A percentile compares a stretch with the other conserved stretches of the same genome.
phyloP scores from a whole-genome alignment of 2,888 invertebrate genomes.

The Zelleria hepariella region DNA sequence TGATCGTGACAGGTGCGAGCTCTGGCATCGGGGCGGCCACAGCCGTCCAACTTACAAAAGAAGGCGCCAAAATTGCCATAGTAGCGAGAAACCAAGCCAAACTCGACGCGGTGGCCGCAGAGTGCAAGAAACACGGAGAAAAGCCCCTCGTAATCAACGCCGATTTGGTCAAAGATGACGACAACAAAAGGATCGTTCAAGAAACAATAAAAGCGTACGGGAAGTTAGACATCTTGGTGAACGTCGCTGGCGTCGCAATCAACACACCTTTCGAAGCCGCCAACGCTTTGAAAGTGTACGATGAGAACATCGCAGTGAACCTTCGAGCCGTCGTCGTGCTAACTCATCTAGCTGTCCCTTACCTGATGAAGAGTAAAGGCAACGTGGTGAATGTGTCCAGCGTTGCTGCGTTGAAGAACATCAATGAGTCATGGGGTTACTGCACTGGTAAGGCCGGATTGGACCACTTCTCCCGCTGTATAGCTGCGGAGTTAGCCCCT shows the following conservation, averaged over 20 bases:
- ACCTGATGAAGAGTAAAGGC: slow-evolving; percentile 53
- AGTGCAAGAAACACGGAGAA: slow-evolving; percentile 10
- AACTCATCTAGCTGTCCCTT: slow-evolving; percentile 64
- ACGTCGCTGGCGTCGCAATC: slow-evolving; percentile 69
- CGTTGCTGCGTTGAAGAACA: slow-evolving; percentile 53
- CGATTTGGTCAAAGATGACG: slow-evolving; percentile 35
- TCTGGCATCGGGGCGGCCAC: slow-evolving; percentile 9
- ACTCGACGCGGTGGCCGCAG: slow-evolving; percentile 25
- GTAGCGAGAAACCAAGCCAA: slow-evolving; percentile 4
- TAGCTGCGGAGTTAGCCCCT: slow-evolving; percentile 55
- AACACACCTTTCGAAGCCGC: slow-evolving; percentile 58
- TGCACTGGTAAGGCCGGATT: slow-evolving; percentile 71
- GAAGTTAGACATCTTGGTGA: slow-evolving; percentile 44
- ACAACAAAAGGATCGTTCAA: slow-evolving; percentile 34
- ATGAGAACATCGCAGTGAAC: slow-evolving; percentile 68
- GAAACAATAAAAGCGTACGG: slow-evolving; percentile 37
- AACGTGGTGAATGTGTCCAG: slow-evolving; percentile 73
- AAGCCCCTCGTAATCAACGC: slow-evolving; percentile 22
- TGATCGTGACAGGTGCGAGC: slow-evolving; percentile 7
- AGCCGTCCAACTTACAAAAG: not conserved
- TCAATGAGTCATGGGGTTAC: slow-evolving; percentile 46
- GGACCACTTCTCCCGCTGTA: slow-evolving; percentile 72
- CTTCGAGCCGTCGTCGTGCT: slow-evolving; percentile 41
- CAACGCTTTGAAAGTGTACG: slow-evolving; percentile 53
- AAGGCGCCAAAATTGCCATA: slow-evolving; percentile 2